Evolutionary conservation across 2,113 vertebrate genomes (phyloP).

Genomic region (Pagrus major): DNA sequence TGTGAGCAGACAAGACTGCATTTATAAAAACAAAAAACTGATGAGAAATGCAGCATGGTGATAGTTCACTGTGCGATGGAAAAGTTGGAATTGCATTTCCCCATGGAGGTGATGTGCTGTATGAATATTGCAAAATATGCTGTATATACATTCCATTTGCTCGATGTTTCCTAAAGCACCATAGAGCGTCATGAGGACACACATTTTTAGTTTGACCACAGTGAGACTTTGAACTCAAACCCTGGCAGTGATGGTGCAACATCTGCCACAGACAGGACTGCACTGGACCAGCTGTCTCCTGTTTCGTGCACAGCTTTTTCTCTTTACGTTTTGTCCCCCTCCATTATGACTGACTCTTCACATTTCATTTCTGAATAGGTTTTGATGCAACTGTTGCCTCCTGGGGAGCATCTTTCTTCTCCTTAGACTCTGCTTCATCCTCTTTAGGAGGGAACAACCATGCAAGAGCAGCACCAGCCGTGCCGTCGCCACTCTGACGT

Average conservation of each 20-base stretch:
- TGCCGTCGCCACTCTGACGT: constrained; percentile 89
- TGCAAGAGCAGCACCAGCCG: constrained; percentile 80
- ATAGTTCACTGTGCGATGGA: background rate
- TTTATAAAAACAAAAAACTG: background rate
- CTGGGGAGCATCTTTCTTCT: constrained; percentile 17
- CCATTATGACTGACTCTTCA: background rate
- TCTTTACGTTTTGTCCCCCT: background rate
- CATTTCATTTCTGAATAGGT: constrained; percentile 29
- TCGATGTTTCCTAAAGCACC: constrained; percentile 23
- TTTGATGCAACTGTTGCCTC: constrained; percentile 28
- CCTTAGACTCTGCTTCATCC: constrained; percentile 1
- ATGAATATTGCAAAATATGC: background rate
- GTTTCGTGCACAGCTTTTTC: background rate
- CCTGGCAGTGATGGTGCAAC: constrained; percentile 2
- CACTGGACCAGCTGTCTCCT: background rate
- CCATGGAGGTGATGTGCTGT: background rate
- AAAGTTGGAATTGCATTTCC: background rate
- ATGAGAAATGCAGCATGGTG: background rate
- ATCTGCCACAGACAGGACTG: background rate
- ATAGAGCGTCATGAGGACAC: background rate
- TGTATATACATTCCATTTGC: constrained; percentile 20
- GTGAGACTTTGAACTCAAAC: constrained; percentile 3
- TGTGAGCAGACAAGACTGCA: background rate
- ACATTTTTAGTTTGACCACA: background rate
- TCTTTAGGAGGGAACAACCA: constrained; percentile 72